Conservation (phyloP, 1,140 invertebrate species). For the Phymorhynchus buccinoides region DNA sequence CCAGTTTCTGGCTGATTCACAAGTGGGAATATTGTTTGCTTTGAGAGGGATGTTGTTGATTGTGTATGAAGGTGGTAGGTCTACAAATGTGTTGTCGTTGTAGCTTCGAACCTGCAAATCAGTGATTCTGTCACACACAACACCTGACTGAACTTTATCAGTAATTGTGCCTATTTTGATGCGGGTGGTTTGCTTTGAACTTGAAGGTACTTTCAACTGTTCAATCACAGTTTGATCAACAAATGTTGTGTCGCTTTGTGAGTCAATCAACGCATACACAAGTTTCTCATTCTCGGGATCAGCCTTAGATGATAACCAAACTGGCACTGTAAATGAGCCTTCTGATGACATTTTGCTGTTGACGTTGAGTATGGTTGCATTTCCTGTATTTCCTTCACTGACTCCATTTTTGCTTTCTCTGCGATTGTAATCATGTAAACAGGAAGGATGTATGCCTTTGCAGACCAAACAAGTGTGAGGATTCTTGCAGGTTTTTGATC, state of each 20-base stretch:
- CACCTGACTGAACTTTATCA: not conserved
- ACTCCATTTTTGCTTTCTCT: not conserved
- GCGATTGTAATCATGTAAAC: not conserved
- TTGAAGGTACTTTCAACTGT: not conserved
- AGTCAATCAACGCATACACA: too few species aligned
- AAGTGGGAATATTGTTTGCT: not conserved
- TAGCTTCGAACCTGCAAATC: not conserved
- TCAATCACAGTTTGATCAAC: not conserved
- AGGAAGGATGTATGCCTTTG: slow-evolving; percentile 1
- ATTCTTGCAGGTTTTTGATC: not conserved
- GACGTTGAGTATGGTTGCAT: not conserved
- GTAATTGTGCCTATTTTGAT: not conserved
- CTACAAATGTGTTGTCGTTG: too few species aligned
- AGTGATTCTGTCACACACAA: not conserved
- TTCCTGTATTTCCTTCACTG: not conserved
- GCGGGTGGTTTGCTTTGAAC: not conserved
- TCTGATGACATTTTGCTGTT: not conserved
- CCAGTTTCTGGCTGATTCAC: not conserved
- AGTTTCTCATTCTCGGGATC: too few species aligned
- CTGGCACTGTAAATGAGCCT: too few species aligned
- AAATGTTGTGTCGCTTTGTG: not conserved
- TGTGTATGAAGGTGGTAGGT: not conserved
- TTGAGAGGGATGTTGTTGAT: not conserved
- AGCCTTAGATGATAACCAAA: too few species aligned
- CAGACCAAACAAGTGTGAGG: not conserved